Evolutionary conservation across 2,113 vertebrate genomes (phyloP).

Genomic region (Geothlypis trichas): DNA sequence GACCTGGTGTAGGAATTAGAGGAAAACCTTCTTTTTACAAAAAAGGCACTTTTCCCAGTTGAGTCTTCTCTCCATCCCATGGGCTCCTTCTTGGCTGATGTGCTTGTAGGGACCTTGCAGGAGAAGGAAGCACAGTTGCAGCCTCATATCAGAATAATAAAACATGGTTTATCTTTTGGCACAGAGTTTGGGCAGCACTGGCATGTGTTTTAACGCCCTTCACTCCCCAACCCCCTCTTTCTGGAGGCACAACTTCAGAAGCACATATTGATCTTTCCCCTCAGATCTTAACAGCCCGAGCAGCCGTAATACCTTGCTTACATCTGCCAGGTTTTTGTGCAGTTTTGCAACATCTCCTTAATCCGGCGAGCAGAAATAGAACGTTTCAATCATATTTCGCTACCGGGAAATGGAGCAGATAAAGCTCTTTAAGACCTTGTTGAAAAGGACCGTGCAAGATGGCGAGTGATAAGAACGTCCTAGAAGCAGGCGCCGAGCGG

Average conservation of each 20-base stretch:
- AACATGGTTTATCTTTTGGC: background rate
- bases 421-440: conserved; percentile 77
- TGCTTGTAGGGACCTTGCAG: background rate
- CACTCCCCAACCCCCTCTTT: background rate
- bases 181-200: background rate
- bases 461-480: conserved; percentile 69
- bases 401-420: conserved; percentile 73
- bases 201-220: conserved; percentile 34
- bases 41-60: rapidly evolving
- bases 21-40: background rate
- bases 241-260: conserved; percentile 62
- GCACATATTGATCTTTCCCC: conserved; percentile 72
- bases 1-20: background rate
- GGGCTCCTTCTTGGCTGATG: background rate
- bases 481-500: conserved; percentile 49
- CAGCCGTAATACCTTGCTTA: conserved; percentile 79
- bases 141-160: background rate
- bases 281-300: conserved; percentile 77
- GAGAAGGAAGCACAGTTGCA: background rate
- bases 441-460: conserved; percentile 77
- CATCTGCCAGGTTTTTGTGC: conserved; percentile 76
- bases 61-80: background rate
- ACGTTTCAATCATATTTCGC: conserved; percentile 83
- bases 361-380: conserved; percentile 81
- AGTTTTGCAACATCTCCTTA: conserved; percentile 75